phyloP scores from a whole-genome alignment of 1,140 invertebrate genomes.

The Drosophila lowei region DNA sequence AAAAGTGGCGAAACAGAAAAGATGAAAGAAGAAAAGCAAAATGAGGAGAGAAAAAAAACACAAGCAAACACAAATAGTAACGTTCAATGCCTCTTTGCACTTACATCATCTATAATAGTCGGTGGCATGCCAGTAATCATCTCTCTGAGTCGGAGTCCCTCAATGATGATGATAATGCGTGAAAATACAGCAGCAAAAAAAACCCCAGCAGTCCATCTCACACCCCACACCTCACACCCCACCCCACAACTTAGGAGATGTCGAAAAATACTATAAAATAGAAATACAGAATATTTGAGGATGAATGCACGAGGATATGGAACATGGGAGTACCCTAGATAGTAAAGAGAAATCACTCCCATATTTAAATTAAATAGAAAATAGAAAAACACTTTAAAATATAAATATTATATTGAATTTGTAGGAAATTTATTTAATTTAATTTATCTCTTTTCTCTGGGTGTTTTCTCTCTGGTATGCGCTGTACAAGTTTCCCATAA shows the following conservation, averaged over 20 bases:
- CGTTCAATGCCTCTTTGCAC: slow-evolving; percentile 62
- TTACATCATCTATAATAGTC: slow-evolving; percentile 62
- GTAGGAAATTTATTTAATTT: no score
- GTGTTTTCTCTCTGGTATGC: no score
- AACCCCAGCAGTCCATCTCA: neutral
- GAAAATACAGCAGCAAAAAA: slow-evolving; percentile 42
- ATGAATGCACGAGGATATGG: no score
- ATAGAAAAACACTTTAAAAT: no score
- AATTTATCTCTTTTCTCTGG: no score
- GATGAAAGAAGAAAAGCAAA: slow-evolving; percentile 4
- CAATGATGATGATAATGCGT: slow-evolving; percentile 54
- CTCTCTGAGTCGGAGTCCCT: neutral
- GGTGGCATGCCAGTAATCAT: slow-evolving; percentile 39
- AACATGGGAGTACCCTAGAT: no score
- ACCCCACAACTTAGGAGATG: slow-evolving; percentile 23
- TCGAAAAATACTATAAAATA: slow-evolving; percentile 24
- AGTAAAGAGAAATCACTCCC: no score
- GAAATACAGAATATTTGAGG: neutral
- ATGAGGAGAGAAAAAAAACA: slow-evolving; percentile 4
- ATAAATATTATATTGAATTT: no score
- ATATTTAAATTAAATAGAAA: no score
- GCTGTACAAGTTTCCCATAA: no score
- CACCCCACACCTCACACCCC: neutral
- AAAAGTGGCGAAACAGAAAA: slow-evolving; percentile 20
- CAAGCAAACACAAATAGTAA: slow-evolving; percentile 5